Conservation (phyloP, 2,888 invertebrate genomes). For the Antheraea assamensis region DNA sequence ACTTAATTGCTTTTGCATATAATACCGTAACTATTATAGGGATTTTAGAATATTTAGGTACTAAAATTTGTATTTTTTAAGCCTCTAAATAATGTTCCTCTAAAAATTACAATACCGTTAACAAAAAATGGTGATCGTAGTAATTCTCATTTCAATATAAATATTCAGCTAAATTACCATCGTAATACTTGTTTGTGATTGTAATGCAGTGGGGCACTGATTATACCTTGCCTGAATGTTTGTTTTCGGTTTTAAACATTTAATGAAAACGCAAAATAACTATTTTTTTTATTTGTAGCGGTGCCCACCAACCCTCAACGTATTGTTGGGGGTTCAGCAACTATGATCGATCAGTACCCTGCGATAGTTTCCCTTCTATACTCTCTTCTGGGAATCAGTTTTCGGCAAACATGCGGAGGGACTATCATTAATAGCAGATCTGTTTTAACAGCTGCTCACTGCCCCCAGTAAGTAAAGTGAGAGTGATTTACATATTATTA, state of each 20-base stretch:
- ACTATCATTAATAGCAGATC: conserved; percentile 45
- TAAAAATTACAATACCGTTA: no score
- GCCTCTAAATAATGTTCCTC: no score
- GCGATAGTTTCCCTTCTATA: conserved; percentile 34
- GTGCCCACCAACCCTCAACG: conserved; percentile 34
- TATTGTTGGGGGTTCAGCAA: conserved; percentile 45
- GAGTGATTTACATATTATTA: not conserved
- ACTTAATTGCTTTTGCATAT: no score
- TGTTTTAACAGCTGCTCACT: conserved; percentile 52
- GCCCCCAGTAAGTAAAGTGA: conserved; percentile 40
- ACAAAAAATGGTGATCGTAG: not conserved
- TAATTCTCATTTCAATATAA: not conserved
- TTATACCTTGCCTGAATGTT: not conserved
- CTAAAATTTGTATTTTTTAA: no score
- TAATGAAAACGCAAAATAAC: not conserved
- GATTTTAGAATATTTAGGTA: no score
- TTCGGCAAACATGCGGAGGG: conserved; percentile 39
- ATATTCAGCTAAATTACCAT: not conserved
- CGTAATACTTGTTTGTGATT: not conserved
- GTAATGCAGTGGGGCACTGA: not conserved
- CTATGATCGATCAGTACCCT: conserved; percentile 42
- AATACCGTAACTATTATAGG: no score
- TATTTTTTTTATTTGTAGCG: conserved; percentile 28
- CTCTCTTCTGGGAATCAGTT: conserved; percentile 25
- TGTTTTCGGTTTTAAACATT: not conserved